These are phyloP conservation scores for Odontamblyopus rebecca DNA, from an alignment of 2,797 vertebrate species.

Conservation along the genomic window DNA sequence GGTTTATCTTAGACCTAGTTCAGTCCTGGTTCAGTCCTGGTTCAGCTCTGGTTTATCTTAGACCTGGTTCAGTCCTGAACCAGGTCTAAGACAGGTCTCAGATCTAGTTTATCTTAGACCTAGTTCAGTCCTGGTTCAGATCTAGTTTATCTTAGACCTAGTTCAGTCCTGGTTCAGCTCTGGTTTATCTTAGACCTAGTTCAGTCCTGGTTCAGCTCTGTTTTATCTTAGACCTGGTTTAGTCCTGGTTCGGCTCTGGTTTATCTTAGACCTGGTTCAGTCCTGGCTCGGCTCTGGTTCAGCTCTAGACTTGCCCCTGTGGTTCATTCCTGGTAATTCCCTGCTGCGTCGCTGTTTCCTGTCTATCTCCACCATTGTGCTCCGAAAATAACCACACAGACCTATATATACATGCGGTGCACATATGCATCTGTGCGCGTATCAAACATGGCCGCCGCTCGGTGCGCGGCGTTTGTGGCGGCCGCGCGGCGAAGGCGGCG, in stretches of 20 bases:
- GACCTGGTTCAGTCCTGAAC: neutral
- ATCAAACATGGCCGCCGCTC: neutral
- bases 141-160: neutral
- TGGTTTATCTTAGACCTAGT: neutral
- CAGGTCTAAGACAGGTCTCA: too few species aligned
- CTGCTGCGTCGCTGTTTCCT: neutral
- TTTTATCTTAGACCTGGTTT: too few species aligned
- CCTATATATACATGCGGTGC: neutral
- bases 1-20: too few species aligned
- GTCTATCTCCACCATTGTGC: neutral
- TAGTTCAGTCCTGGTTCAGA: neutral
- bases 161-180: too few species aligned
- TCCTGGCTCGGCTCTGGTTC: neutral
- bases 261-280: neutral
- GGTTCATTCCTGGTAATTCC: neutral
- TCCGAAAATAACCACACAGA: neutral
- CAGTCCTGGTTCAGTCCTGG: neutral
- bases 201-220: neutral
- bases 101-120: neutral
- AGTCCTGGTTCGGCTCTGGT: too few species aligned
- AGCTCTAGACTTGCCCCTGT: neutral
- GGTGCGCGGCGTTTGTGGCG: neutral
- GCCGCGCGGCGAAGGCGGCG: constrained; percentile 30
- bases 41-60: neutral
- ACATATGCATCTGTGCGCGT: neutral